phyloP scores from a whole-genome alignment of 1,140 invertebrate genomes.

The Limonius californicus region DNA sequence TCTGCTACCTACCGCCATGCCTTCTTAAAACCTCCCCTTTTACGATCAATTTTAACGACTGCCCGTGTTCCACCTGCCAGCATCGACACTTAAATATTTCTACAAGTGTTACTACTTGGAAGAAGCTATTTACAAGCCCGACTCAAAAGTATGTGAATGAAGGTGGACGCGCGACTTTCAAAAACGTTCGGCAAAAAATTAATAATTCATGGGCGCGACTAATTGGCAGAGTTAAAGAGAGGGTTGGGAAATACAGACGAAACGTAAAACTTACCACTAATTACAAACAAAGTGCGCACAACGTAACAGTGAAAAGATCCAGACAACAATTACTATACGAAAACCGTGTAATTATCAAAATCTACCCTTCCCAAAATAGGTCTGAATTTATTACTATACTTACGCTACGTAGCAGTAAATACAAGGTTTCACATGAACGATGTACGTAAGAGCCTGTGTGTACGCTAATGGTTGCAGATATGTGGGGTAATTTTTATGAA shows the following conservation, averaged over 20 bases:
- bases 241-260: slow-evolving; percentile 17
- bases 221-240: slow-evolving; percentile 6
- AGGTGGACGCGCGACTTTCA: background rate
- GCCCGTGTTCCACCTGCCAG: slow-evolving; percentile 21
- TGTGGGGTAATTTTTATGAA: too few relatives aligned
- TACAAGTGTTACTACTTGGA: slow-evolving; percentile 15
- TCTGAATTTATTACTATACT: too few relatives aligned
- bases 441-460: too few relatives aligned
- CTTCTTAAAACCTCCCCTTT: slow-evolving; percentile 5
- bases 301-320: too few relatives aligned
- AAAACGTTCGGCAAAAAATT: slow-evolving; percentile 17
- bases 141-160: background rate
- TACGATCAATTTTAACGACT: slow-evolving; percentile 24
- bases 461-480: too few relatives aligned
- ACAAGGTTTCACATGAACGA: too few relatives aligned
- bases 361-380: too few relatives aligned
- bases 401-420: too few relatives aligned
- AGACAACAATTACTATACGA: too few relatives aligned
- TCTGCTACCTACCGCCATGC: slow-evolving; percentile 19
- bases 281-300: slow-evolving; percentile 17
- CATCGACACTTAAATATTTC: background rate
- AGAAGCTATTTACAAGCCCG: background rate
- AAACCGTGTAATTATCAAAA: too few relatives aligned
- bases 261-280: slow-evolving; percentile 22
- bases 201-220: slow-evolving; percentile 21